A percentile compares a stretch with the other conserved stretches of the same genome.
These are phyloP conservation scores for human (Homo sapiens) DNA, from an alignment of 2,113 vertebrate species.

Conservation along the genomic window DNA sequence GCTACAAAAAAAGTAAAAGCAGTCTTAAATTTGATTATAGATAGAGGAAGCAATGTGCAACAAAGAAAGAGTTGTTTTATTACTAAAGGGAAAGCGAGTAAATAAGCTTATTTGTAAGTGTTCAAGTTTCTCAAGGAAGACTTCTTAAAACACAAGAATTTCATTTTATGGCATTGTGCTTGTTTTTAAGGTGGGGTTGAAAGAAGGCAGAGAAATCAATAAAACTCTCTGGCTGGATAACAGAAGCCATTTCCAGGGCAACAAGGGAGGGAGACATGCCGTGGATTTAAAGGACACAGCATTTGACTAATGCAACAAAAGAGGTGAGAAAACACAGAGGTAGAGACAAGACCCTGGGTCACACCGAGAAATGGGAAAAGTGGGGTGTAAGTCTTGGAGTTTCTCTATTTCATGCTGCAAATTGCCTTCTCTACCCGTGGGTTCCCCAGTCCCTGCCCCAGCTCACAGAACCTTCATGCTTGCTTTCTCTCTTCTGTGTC, in stretches of 20 bases:
- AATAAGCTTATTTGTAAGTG: background rate
- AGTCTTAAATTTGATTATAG: background rate
- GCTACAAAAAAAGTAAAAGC: background rate
- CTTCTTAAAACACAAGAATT: background rate
- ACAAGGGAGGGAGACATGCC: background rate
- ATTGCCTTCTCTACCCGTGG: too few relatives aligned
- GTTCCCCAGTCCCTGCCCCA: accelerated
- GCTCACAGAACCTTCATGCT: background rate
- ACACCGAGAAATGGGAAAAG: background rate
- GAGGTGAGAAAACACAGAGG: background rate
- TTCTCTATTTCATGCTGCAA: background rate
- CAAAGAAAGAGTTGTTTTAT: background rate
- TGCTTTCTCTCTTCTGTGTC: background rate
- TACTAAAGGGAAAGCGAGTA: background rate
- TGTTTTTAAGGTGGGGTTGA: slow-evolving; percentile 27
- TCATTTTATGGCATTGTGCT: background rate
- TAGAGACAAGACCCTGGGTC: accelerated
- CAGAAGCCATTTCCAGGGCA: slow-evolving; percentile 4
- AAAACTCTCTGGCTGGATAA: background rate
- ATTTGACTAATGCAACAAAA: background rate
- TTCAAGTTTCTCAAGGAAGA: background rate
- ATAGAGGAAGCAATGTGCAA: background rate
- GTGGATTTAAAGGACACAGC: background rate
- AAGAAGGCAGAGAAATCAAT: background rate
- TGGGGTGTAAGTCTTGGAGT: too few relatives aligned